Conservation (phyloP, 2,888 invertebrate genomes). For the Cartodere bifasciata region DNA sequence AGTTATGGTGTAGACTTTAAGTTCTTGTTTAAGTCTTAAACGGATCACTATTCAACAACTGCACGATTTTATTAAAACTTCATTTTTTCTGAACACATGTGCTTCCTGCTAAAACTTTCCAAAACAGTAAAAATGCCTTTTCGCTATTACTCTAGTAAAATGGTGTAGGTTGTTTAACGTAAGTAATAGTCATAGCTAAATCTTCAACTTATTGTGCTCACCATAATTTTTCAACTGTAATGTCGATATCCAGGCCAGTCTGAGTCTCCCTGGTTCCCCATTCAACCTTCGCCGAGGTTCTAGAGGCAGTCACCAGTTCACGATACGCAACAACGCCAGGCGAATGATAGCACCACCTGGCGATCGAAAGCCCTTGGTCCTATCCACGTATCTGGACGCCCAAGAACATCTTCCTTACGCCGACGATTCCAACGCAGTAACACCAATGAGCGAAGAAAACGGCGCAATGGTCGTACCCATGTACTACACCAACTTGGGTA, state of each 20-base stretch:
- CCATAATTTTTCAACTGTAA: constrained; percentile 1
- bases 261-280: constrained; percentile 93
- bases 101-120: too few species aligned
- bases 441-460: constrained; percentile 96
- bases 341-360: constrained; percentile 66
- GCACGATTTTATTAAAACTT: constrained; percentile 18
- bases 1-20: constrained; percentile 37
- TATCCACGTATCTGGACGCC: constrained; percentile 88
- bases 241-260: constrained; percentile 62
- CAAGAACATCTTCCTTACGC: constrained; percentile 94
- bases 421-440: constrained; percentile 94
- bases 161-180: too few species aligned
- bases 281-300: constrained; percentile 86
- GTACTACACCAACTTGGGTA: constrained; percentile 76
- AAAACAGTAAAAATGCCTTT: too few species aligned
- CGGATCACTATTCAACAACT: constrained; percentile 20
- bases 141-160: too few species aligned
- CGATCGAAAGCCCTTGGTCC: constrained; percentile 85
- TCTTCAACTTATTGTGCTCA: neutral
- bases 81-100: constrained; percentile 4
- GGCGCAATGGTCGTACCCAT: constrained; percentile 88
- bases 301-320: constrained; percentile 85
- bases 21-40: constrained; percentile 20
- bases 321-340: constrained; percentile 73
- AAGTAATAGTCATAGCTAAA: too few species aligned